phyloP scores from a whole-genome alignment of 2,797 vertebrate genomes.

The Muscicapa comitata region DNA sequence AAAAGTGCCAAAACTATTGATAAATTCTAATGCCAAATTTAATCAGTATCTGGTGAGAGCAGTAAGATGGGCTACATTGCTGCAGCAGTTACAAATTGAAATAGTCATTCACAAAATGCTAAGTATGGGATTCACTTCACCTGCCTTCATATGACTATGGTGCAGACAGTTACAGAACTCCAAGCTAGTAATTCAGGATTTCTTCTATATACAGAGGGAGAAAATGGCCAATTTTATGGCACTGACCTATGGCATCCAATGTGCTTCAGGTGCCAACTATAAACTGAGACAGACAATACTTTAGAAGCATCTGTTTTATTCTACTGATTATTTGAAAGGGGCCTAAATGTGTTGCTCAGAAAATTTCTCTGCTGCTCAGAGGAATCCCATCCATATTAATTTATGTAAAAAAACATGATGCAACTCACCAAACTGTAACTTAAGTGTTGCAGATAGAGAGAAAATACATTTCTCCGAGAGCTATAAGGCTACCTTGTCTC shows the following conservation, averaged over 20 bases:
- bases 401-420: not conserved
- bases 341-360: not conserved
- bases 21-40: not conserved
- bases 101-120: not conserved
- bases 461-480: not conserved
- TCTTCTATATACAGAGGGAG: not conserved
- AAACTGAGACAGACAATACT: not conserved
- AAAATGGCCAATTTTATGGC: not conserved
- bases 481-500: not conserved
- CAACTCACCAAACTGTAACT: not conserved
- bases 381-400: not conserved
- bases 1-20: not conserved
- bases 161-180: not conserved
- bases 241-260: not conserved
- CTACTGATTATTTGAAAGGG: not conserved
- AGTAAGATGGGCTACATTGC: not conserved
- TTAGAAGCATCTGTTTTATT: not conserved
- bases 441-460: not conserved
- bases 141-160: not conserved
- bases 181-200: not conserved
- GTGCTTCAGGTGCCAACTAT: not conserved
- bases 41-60: not conserved
- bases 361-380: not conserved
- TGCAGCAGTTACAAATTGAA: not conserved
- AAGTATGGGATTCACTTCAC: not conserved